Base-by-base conservation (phyloP, 2,888 invertebrate species). In the Tridacna crocea region DNA sequence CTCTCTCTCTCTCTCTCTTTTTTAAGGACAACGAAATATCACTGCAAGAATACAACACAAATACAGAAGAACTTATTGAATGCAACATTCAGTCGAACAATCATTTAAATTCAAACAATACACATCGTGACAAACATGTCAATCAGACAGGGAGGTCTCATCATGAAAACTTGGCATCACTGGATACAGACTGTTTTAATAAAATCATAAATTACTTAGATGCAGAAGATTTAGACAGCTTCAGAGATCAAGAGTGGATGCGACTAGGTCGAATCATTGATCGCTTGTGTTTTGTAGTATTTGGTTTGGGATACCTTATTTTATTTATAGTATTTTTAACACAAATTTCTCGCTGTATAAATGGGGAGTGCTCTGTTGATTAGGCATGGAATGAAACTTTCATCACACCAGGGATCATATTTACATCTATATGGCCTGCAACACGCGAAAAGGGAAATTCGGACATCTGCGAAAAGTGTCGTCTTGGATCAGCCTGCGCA, bases 181-280 rank as follows among this genome's bases (percentile, higher is more conserved):
- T 66, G 15, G 27, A 36, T 46, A 4, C 27, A 3, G 47, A 46
- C 8, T 66, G 66, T 46, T 46, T 36, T n/a, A n/a, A 66, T 15
- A 66, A 66, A n/a, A 66, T 66, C 11, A n/a, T 66, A n/a, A n/a
- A 66, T 22, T 36, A 36, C 46, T 46, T 66, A 66, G 47, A 66
- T 36, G 3, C 19, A 36, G 11, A 11, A 4, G 66, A 66, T 19
- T n/a, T 19, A n/a, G 46, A 66, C 17, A 46, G 17, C 15, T 46
- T 10, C 19, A 12, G 66, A 26, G 66, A 66, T 12, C 46, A 0
- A 12, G 46, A 66, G 19, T 66, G 66, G 66, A 66, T 66, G 66
- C 46, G 66, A 46, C 46, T 66, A 2, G 66, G 46, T 46, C 27
- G 66, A n/a, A 46, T 66, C 17, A n/a, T 66, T 15, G 66, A 66